These are phyloP conservation scores for Dasysyrphus tricinctus DNA, from an alignment of 2,888 invertebrate species.

Conservation along the genomic window DNA sequence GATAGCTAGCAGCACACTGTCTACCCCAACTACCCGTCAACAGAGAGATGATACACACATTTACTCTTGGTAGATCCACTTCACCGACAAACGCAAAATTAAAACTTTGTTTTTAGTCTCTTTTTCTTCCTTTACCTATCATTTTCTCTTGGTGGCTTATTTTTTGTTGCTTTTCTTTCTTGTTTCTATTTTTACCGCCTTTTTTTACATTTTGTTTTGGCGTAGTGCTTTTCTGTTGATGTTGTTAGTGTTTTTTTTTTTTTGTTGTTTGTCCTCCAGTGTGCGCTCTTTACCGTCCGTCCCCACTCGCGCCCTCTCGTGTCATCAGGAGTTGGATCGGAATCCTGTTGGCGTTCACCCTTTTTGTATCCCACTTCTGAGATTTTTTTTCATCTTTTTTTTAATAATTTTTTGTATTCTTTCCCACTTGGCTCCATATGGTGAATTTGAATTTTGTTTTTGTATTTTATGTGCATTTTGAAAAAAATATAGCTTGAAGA, in stretches of 20 bases:
- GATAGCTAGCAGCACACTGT: constrained; percentile 38
- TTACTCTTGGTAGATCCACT: constrained; percentile 52
- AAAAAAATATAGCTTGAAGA: constrained; percentile 51
- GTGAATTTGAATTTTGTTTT: constrained; percentile 50
- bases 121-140: constrained; percentile 12
- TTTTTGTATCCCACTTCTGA: constrained; percentile 63
- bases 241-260: constrained; percentile 16
- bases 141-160: constrained; percentile 18
- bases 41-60: constrained; percentile 49
- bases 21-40: constrained; percentile 33
- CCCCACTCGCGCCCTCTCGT: background rate
- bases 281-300: constrained; percentile 9
- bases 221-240: constrained; percentile 28
- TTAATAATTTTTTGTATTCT: constrained; percentile 25
- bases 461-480: constrained; percentile 32
- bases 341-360: constrained; percentile 71
- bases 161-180: constrained; percentile 10
- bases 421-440: constrained; percentile 59
- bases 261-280: constrained; percentile 19
- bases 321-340: constrained; percentile 45
- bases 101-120: constrained; percentile 62
- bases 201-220: constrained; percentile 44
- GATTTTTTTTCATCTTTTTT: constrained; percentile 1
- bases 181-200: constrained; percentile 65
- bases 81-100: constrained; percentile 74